Evolutionary conservation across 2,888 invertebrate genomes (phyloP).

Genomic region (Callimorpha dominula): DNA sequence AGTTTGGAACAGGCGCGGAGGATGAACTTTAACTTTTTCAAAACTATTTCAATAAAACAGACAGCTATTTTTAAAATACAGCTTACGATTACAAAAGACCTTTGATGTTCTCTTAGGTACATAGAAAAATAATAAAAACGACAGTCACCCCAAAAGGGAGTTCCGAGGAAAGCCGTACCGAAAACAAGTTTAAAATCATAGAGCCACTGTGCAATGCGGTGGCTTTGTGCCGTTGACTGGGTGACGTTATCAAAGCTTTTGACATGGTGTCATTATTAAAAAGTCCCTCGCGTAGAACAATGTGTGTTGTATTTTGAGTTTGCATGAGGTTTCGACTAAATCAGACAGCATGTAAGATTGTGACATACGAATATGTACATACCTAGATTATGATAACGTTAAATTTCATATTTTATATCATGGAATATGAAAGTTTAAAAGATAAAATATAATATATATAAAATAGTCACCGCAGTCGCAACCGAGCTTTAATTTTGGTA

Average conservation of each 20-base stretch:
- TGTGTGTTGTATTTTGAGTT: slow-evolving; percentile 4
- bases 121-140: not conserved
- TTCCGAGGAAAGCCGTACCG: not conserved
- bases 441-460: no score
- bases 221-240: slow-evolving; percentile 24
- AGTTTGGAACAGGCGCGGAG: no score
- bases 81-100: not conserved
- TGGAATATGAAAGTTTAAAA: no score
- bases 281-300: slow-evolving; percentile 14
- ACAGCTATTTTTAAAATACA: not conserved
- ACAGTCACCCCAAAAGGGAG: slow-evolving; percentile 2
- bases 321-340: not conserved
- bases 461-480: no score
- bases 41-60: not conserved
- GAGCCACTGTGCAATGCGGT: slow-evolving; percentile 15
- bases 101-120: not conserved
- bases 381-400: no score
- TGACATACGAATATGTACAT: no score
- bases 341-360: no score
- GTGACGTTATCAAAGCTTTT: slow-evolving; percentile 27
- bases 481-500: not conserved
- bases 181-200: slow-evolving; percentile 16
- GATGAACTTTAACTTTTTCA: no score
- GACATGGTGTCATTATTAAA: slow-evolving; percentile 30
- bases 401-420: no score